Evolutionary conservation across 2,113 vertebrate genomes (phyloP).

Genomic region (Rhynchopsitta pachyrhyncha): DNA sequence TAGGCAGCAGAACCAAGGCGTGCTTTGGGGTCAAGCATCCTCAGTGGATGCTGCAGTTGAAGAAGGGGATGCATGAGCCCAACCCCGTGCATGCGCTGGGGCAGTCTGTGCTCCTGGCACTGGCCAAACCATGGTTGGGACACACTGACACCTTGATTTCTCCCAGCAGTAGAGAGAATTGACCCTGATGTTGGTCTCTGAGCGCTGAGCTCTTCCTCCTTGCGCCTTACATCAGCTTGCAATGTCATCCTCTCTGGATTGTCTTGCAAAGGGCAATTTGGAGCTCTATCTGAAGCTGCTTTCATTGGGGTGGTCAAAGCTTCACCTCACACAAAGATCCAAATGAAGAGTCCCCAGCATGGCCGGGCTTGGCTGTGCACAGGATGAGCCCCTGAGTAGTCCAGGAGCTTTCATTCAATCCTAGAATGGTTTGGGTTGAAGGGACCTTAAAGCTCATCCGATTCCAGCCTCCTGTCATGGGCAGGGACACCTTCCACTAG

Average conservation of each 20-base stretch:
- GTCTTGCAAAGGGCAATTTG: neutral
- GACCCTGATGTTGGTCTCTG: neutral
- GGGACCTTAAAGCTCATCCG: neutral
- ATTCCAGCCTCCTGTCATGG: neutral
- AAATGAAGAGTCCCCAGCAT: fast-evolving
- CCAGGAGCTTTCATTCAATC: neutral
- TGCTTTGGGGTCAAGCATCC: neutral
- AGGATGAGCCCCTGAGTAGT: neutral
- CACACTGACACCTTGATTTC: neutral
- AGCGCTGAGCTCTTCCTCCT: neutral
- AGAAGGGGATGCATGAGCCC: neutral
- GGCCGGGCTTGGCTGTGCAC: neutral
- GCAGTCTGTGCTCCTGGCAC: neutral
- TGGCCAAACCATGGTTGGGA: neutral
- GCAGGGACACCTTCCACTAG: neutral
- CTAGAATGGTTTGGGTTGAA: neutral
- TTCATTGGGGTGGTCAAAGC: neutral
- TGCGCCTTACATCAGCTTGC: fast-evolving
- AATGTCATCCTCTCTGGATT: neutral
- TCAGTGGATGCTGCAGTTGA: fast-evolving
- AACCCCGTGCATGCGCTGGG: fast-evolving
- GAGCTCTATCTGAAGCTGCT: neutral
- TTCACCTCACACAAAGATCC: neutral
- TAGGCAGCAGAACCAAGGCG: fast-evolving
- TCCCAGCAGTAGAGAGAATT: neutral